Evolutionary conservation across 2,113 vertebrate genomes (phyloP).

Genomic region (Vanacampus margaritifer): DNA sequence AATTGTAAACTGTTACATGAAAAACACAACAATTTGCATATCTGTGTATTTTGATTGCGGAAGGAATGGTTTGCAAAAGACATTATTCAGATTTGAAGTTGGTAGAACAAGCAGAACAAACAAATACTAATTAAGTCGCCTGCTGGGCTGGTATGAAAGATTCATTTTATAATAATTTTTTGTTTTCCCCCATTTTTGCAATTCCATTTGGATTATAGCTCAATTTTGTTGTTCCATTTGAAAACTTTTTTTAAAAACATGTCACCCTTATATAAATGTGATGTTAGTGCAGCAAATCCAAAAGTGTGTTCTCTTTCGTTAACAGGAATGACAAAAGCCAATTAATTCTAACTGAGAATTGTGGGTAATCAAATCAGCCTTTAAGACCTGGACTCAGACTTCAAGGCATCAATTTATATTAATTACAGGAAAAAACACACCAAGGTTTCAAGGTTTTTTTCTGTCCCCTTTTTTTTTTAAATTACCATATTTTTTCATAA

Average conservation of each 20-base stretch:
- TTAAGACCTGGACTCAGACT: not conserved
- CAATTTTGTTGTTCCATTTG: no score
- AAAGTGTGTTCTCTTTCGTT: conserved; percentile 1
- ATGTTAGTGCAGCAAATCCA: not conserved
- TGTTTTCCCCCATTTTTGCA: not conserved
- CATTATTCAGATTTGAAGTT: no score
- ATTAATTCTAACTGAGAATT: not conserved
- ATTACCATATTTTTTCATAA: no score
- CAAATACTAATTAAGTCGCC: not conserved
- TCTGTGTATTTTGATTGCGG: no score
- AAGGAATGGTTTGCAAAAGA: not conserved
- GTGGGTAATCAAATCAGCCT: not conserved
- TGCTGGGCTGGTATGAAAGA: not conserved
- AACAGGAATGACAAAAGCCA: not conserved
- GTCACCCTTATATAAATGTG: no score
- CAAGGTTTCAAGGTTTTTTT: no score
- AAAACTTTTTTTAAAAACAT: no score
- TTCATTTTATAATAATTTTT: not conserved
- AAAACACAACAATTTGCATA: no score
- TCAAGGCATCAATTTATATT: no score
- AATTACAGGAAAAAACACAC: no score
- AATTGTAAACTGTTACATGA: no score
- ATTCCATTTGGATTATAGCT: not conserved
- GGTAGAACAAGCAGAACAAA: not conserved
- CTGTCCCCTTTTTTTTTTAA: no score